Conservation (phyloP, 1,140 invertebrate genomes). For the Dolichoris vasculosae region DNA sequence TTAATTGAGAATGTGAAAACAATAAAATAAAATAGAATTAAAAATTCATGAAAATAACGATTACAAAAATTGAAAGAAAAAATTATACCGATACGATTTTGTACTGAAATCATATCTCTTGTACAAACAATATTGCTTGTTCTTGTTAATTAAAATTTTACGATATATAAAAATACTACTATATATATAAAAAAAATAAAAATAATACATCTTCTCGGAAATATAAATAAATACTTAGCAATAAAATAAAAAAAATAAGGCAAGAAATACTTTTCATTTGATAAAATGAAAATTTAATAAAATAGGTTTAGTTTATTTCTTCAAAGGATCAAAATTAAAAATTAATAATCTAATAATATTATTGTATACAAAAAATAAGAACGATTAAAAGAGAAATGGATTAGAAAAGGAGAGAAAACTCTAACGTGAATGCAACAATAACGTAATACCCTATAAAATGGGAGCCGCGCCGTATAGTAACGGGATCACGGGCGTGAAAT, state of each 20-base stretch:
- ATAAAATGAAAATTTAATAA: not conserved
- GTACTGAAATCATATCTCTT: no score
- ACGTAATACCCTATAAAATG: constrained; percentile 68
- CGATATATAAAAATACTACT: no score
- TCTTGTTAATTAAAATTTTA: no score
- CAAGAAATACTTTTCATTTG: not conserved
- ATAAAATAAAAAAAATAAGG: not conserved
- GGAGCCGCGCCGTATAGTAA: constrained; percentile 56
- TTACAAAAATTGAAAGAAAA: no score
- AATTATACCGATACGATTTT: no score
- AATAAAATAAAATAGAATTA: no score
- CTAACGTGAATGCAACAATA: constrained; percentile 57
- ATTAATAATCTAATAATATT: constrained; percentile 16
- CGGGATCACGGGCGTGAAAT: constrained; percentile 69
- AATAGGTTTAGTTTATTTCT: not conserved
- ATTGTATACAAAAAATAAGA: not conserved
- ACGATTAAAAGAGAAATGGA: constrained; percentile 14
- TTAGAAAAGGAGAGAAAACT: constrained; percentile 16
- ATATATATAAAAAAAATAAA: no score
- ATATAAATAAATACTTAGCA: no score
- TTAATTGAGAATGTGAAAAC: no score
- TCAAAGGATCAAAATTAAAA: not conserved
- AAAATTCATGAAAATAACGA: no score
- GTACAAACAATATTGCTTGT: no score
- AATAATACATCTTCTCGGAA: no score